Evolutionary conservation across 2,797 vertebrate genomes (phyloP).

Genomic region (Silurus aristotelis): DNA sequence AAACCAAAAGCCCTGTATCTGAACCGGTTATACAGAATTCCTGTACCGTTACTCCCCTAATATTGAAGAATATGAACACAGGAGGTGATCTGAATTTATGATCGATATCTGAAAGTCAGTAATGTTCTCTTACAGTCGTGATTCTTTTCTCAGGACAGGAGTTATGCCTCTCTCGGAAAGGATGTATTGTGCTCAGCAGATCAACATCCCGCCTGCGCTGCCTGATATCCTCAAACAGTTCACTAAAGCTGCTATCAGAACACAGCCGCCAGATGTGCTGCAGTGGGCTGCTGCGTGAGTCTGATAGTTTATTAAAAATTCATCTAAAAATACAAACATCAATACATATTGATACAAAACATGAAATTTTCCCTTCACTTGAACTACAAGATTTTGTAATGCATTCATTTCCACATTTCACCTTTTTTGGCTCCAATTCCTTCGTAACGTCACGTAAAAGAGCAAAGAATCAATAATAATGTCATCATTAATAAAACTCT

Average conservation of each 20-base stretch:
- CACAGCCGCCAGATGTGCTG: constrained; percentile 88
- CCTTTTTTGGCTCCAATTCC: not conserved
- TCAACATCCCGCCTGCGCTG: constrained; percentile 86
- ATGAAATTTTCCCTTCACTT: too few relatives aligned
- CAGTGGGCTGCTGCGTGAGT: constrained; percentile 90
- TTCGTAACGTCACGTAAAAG: not conserved
- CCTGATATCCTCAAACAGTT: constrained; percentile 91
- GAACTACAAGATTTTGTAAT: too few relatives aligned
- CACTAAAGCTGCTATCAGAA: constrained; percentile 92
- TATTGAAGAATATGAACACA: too few relatives aligned
- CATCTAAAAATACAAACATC: too few relatives aligned
- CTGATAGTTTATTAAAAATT: not conserved
- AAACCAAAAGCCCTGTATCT: too few relatives aligned
- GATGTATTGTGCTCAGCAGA: constrained; percentile 92
- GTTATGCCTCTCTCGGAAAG: constrained; percentile 88
- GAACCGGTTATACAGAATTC: too few relatives aligned
- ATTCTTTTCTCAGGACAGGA: constrained; percentile 16
- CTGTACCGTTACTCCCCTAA: too few relatives aligned
- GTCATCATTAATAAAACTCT: not conserved
- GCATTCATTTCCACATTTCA: not conserved
- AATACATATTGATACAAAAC: too few relatives aligned
- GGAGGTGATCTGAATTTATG: not conserved
- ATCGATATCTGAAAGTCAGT: not conserved
- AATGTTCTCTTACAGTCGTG: not conserved
- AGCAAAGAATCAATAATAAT: not conserved